phyloP scores from a whole-genome alignment of 2,888 invertebrate species.

The Netelia inedita region DNA sequence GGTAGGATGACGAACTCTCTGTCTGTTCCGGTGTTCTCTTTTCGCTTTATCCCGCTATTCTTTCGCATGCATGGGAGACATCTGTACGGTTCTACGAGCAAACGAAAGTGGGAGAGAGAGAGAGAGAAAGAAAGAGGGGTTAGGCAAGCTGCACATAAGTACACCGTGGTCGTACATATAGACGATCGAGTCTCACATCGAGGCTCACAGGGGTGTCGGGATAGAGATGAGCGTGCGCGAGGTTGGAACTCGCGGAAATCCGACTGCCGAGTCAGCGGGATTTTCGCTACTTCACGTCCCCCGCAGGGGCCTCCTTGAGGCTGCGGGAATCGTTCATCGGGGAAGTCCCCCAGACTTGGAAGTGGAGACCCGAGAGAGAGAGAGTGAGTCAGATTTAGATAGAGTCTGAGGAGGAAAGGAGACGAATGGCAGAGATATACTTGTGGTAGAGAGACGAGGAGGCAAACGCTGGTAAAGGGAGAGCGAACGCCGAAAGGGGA shows the following conservation, averaged over 20 bases:
- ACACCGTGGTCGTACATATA: slow-evolving; percentile 29
- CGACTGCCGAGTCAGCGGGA: slow-evolving; percentile 71
- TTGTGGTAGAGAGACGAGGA: slow-evolving; percentile 19
- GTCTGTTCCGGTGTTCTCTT: neutral
- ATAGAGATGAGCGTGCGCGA: slow-evolving; percentile 1
- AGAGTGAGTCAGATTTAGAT: slow-evolving; percentile 48
- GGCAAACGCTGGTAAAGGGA: slow-evolving; percentile 14
- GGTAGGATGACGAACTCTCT: slow-evolving; percentile 25
- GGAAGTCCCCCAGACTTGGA: slow-evolving; percentile 60
- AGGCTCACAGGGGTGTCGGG: slow-evolving; percentile 12
- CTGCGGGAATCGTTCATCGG: slow-evolving; percentile 56
- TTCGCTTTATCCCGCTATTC: neutral
- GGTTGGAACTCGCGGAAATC: slow-evolving; percentile 68
- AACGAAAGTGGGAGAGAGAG: neutral
- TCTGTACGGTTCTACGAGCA: neutral
- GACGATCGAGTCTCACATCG: neutral
- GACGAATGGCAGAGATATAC: slow-evolving; percentile 10
- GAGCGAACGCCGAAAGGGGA: slow-evolving; percentile 17
- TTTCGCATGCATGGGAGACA: neutral
- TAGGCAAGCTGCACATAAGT: slow-evolving; percentile 54
- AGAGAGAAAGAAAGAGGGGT: neutral
- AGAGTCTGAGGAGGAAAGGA: slow-evolving; percentile 32
- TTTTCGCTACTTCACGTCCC: slow-evolving; percentile 62
- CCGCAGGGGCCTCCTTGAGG: slow-evolving; percentile 50
- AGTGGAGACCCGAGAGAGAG: slow-evolving; percentile 17